A percentile compares a stretch with the other conserved stretches of the same genome.
phyloP scores from a whole-genome alignment of 2,888 invertebrate genomes.

The Mycalesis mineus region DNA sequence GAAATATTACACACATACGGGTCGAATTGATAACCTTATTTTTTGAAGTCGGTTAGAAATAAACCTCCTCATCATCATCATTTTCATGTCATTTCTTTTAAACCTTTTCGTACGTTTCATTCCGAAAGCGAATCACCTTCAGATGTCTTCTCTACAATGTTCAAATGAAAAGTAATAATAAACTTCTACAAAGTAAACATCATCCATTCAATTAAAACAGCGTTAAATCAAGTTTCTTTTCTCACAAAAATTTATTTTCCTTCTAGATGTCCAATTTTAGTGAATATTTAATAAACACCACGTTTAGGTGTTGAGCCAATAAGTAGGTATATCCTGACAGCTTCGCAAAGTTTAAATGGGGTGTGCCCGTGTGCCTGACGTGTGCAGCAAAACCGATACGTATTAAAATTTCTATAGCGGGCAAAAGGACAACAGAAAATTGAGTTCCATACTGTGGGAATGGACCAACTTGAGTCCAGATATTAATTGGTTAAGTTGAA shows the following conservation, averaged over 20 bases:
- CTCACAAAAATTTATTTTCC: background rate
- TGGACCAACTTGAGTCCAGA: conserved; percentile 41
- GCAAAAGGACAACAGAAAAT: conserved; percentile 42
- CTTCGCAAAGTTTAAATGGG: conserved; percentile 25
- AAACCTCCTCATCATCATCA: no score
- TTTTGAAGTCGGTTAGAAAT: no score
- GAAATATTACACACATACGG: no score
- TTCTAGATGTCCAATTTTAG: background rate
- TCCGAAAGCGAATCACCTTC: no score
- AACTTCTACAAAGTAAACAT: no score
- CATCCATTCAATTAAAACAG: no score
- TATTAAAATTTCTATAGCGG: conserved; percentile 52
- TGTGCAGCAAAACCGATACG: conserved; percentile 41
- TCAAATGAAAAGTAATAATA: no score
- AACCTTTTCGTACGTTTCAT: no score
- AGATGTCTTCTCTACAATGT: no score
- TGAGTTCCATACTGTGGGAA: conserved; percentile 48
- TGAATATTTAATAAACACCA: conserved; percentile 3
- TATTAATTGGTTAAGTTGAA: conserved; percentile 26
- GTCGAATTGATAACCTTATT: no score
- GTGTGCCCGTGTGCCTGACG: conserved; percentile 50
- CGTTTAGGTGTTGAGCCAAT: conserved; percentile 11
- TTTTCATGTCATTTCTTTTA: no score
- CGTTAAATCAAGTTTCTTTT: no score
- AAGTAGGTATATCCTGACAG: conserved; percentile 14